Evolutionary conservation across 2,888 invertebrate species (phyloP), one percentile per base, ranked within the genome.

Genomic region (Macrosoma leucophasiata): DNA sequence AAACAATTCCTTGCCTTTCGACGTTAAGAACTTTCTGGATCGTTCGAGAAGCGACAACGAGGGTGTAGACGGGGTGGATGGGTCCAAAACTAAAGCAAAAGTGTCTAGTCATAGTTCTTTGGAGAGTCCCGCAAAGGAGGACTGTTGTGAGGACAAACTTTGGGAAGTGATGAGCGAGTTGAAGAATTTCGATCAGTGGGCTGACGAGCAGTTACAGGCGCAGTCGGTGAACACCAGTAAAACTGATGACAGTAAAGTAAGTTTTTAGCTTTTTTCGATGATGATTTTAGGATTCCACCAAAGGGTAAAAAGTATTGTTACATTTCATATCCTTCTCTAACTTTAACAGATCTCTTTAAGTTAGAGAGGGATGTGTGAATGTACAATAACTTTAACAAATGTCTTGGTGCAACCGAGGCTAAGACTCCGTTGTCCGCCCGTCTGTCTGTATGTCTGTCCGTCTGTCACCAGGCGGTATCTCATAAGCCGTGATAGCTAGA

Each of bases 101-200:
- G 44, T 52, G 21, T 63, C 68, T 58, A 71, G 73, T 65, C 67
- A 58, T 13, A 44, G 43, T 31, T 61, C 66, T 6, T 51, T 52
- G 1, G 50, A 44, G n/a, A 56, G 46, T 33, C 39, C 38, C 11
- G n/a, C n/a, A n/a, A 69, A 58, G 31, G 55, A 63, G 26, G 64
- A 59, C 10, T 60, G 55, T 29, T 53, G 59, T 29, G 71, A 72
- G 25, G 76, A 70, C 7, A 76, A 74, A 41, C 53, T 82, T 19
- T 70, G 69, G 68, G 81, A 81, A 41, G 76, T 77, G 44, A 76
- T 82, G 76, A 72, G 66, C 20, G 81, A 82, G 47, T 41, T 84
- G 48, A 74, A 73, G 33, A 65, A 64, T 42, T 70, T 82, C 17
- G 81, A 82, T 43, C 63, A 64, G 43, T 81, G 81, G 79, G 81